Evolutionary conservation across 2,888 invertebrate genomes (phyloP).

Genomic region (Nemotelus pantherinus): DNA sequence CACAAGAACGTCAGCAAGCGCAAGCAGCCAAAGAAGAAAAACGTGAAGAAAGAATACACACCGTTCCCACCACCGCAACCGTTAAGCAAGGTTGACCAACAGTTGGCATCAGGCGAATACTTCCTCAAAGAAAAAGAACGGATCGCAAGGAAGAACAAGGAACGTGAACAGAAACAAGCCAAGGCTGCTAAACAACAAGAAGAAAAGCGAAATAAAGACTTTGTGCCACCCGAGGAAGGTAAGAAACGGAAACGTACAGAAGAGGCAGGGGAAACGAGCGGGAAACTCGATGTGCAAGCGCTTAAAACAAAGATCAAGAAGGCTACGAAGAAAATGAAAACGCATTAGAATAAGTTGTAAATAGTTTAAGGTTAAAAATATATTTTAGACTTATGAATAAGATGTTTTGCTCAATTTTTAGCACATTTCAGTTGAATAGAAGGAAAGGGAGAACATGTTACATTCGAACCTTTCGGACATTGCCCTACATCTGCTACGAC

Average conservation of each 20-base stretch:
- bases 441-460: no score
- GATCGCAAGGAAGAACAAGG: constrained; percentile 75
- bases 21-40: constrained; percentile 88
- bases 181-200: constrained; percentile 78
- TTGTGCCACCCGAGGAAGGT: constrained; percentile 79
- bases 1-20: constrained; percentile 87
- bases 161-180: constrained; percentile 80
- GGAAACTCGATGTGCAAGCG: constrained; percentile 72
- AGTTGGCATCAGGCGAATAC: constrained; percentile 95
- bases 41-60: constrained; percentile 92
- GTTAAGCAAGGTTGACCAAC: constrained; percentile 92
- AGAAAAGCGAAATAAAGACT: constrained; percentile 81
- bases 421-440: neutral
- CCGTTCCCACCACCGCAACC: constrained; percentile 96
- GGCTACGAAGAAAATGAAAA: constrained; percentile 66
- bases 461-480: no score
- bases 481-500: no score
- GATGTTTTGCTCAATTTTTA: neutral
- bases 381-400: neutral
- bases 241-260: constrained; percentile 54
- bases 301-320: constrained; percentile 82
- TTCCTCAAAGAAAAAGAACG: constrained; percentile 90
- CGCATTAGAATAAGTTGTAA: constrained; percentile 5
- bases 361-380: constrained; percentile 4
- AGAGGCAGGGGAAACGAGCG: constrained; percentile 52